phyloP scores from a whole-genome alignment of 2,888 invertebrate genomes.

The Platycheirus rosarum region DNA sequence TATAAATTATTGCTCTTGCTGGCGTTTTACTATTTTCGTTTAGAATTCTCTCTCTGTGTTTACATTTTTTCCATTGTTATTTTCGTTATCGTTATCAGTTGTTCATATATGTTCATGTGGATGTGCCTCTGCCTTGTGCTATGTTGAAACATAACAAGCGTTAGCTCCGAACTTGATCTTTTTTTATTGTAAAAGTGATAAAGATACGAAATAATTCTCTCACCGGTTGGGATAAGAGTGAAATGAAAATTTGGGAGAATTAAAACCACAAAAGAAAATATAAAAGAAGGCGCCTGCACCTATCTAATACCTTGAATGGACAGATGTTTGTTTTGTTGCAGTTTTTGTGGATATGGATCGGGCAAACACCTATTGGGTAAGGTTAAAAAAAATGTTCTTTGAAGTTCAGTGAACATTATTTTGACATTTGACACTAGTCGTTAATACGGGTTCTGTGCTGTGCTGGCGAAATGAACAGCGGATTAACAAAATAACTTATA shows the following conservation, averaged over 20 bases:
- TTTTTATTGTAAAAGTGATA: conserved; percentile 21
- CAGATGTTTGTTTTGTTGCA: conserved; percentile 45
- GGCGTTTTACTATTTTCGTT: conserved; percentile 14
- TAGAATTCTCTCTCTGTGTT: conserved; percentile 47
- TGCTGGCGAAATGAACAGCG: too few relatives aligned
- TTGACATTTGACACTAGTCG: conserved; percentile 49
- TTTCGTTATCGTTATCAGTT: conserved; percentile 58
- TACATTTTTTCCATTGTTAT: conserved; percentile 47
- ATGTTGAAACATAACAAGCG: too few relatives aligned
- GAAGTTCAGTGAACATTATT: conserved; percentile 50
- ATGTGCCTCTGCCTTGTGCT: conserved; percentile 57
- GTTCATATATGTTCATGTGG: not conserved
- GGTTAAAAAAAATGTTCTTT: conserved; percentile 32
- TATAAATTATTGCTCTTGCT: conserved; percentile 6
- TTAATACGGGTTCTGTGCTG: too few relatives aligned
- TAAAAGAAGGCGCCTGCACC: conserved; percentile 31
- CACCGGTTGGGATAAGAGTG: not conserved
- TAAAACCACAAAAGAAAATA: conserved; percentile 30
- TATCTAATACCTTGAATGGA: conserved; percentile 22
- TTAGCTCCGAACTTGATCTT: not conserved
- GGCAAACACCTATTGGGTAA: conserved; percentile 65
- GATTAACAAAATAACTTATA: too few relatives aligned
- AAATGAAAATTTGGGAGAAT: conserved; percentile 34
- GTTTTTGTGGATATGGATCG: conserved; percentile 37
- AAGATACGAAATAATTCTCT: conserved; percentile 12